Evolutionary conservation across 2,888 invertebrate species (phyloP).

Genomic region (Phortica okadai): DNA sequence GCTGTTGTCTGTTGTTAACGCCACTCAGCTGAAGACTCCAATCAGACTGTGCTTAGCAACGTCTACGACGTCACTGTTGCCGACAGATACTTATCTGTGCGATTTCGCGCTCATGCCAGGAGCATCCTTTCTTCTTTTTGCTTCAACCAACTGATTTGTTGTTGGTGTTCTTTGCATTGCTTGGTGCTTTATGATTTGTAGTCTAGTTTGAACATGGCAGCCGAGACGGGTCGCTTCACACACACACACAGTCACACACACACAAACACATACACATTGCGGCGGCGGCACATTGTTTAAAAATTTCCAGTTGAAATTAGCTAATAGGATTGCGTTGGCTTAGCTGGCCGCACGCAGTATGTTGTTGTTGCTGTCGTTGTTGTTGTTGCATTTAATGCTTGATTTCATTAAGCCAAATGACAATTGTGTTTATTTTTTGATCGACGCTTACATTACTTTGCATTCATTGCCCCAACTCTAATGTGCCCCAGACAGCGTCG

Average conservation of each 20-base stretch:
- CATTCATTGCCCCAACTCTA: constrained; percentile 65
- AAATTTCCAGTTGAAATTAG: constrained; percentile 56
- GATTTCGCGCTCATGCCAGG: neutral
- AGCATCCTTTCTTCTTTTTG: constrained; percentile 21
- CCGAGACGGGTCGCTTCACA: neutral
- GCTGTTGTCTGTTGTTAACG: neutral
- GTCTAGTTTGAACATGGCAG: constrained; percentile 1
- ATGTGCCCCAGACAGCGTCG: constrained; percentile 70
- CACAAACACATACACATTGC: constrained; percentile 6
- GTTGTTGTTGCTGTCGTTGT: neutral
- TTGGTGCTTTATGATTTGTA: neutral
- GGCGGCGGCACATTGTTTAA: constrained; percentile 37
- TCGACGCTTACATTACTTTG: neutral
- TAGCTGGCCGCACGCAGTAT: constrained; percentile 36
- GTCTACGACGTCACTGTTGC: constrained; percentile 5
- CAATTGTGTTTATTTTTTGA: neutral
- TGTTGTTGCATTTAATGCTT: constrained; percentile 38
- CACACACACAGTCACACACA: constrained; percentile 22
- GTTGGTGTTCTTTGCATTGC: constrained; percentile 37
- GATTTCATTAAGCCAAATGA: constrained; percentile 4
- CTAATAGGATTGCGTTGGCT: constrained; percentile 69
- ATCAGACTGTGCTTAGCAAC: constrained; percentile 3
- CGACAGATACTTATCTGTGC: constrained; percentile 14
- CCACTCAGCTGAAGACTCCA: neutral
- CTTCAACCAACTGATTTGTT: neutral